These are phyloP conservation scores for Acanthurus lineatus DNA, from an alignment of 2,797 vertebrate genomes.

Conservation along the genomic window DNA sequence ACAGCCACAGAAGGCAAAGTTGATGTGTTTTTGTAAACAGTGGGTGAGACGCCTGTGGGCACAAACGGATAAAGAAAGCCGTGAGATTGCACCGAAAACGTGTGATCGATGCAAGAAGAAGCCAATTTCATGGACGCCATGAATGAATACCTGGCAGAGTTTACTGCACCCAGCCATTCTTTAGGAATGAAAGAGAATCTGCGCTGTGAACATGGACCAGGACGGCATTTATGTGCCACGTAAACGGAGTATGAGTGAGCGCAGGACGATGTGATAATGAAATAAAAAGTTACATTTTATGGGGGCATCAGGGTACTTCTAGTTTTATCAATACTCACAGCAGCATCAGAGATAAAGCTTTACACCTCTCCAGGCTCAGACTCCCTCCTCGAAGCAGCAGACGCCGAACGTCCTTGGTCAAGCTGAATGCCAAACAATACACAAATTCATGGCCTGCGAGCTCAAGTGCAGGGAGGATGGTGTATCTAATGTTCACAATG, in stretches of 20 bases:
- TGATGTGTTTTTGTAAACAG: slow-evolving; percentile 47
- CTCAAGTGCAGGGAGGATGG: background rate
- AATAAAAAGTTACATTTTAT: background rate
- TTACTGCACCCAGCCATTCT: slow-evolving; percentile 19
- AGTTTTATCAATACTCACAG: background rate
- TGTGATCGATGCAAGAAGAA: slow-evolving; percentile 56
- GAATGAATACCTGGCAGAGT: slow-evolving; percentile 26
- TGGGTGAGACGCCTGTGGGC: slow-evolving; percentile 31
- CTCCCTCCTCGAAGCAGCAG: slow-evolving; percentile 2
- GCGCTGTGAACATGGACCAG: background rate
- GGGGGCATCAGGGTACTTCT: background rate
- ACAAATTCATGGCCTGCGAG: background rate
- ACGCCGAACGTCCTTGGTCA: slow-evolving; percentile 9
- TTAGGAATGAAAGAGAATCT: slow-evolving; percentile 33
- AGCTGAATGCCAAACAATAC: slow-evolving; percentile 13
- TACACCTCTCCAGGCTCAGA: background rate
- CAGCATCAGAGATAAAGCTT: slow-evolving; percentile 1
- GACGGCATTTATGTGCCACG: background rate
- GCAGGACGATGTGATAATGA: background rate
- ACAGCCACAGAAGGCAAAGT: slow-evolving; percentile 30
- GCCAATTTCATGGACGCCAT: slow-evolving; percentile 54
- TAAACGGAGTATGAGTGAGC: background rate
- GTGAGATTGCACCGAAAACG: slow-evolving; percentile 54
- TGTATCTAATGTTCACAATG: background rate
- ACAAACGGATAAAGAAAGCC: slow-evolving; percentile 56